phyloP scores from a whole-genome alignment of 2,888 invertebrate species.

The Cephus spinipes region DNA sequence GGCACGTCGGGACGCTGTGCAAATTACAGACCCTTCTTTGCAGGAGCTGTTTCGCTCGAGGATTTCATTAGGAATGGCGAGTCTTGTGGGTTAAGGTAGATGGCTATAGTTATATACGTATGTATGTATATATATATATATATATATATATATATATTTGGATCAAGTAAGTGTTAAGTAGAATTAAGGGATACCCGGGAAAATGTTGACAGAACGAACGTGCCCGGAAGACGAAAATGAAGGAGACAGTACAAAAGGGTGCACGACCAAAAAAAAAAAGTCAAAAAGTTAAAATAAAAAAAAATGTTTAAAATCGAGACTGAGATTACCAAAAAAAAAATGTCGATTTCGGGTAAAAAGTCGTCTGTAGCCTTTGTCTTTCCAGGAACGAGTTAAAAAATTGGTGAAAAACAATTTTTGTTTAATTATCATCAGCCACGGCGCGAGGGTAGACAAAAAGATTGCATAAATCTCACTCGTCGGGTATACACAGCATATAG shows the following conservation, averaged over 20 bases:
- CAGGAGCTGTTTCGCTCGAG: not conserved
- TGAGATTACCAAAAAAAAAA: too few species aligned
- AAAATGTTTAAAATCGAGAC: not conserved
- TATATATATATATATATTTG: not conserved
- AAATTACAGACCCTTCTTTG: not conserved
- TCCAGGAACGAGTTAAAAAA: too few species aligned
- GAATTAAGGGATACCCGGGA: constrained; percentile 1
- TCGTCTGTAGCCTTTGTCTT: too few species aligned
- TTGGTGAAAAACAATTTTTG: too few species aligned
- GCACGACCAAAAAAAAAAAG: not conserved
- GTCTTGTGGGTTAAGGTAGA: not conserved
- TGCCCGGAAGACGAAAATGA: not conserved
- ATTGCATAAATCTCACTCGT: not conserved
- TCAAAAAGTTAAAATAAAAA: not conserved
- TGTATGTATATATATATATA: not conserved
- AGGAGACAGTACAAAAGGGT: not conserved
- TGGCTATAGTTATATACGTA: not conserved
- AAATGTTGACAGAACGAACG: not conserved
- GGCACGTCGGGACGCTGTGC: not conserved
- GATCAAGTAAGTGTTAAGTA: not conserved
- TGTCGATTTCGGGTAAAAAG: too few species aligned
- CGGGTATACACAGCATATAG: not conserved
- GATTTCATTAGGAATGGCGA: not conserved
- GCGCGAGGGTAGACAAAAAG: not conserved
- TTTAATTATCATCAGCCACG: too few species aligned